Base-by-base conservation (phyloP, 64 coral and sea anemone species). In the Anthopleura sola region DNA sequence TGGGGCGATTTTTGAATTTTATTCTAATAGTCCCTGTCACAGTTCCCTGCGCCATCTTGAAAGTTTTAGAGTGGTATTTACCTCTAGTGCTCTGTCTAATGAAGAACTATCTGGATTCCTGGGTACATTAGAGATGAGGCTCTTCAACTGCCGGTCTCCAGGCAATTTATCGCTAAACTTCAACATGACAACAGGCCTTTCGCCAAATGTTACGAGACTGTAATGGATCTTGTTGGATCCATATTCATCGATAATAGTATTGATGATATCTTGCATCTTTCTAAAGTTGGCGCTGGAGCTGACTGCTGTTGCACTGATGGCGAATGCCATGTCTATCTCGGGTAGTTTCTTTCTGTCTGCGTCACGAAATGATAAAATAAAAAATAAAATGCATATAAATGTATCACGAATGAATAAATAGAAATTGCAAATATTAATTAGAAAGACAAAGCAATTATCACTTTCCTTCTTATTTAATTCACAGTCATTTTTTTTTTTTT, bases 271-370 rank as follows among this genome's bases (percentile, higher is more conserved):
- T 33, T 90, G 84, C 88, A 90, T 90, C 82, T 85, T 90, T 24
- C 50, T 50, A 19, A 90, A 90, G 49, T 85, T 90, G 10, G 82
- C 16, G 2, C n/a, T 48, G 24, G 74, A 75, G 56, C 81, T 84
- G 16, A 85, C 55, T 37, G 82, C 68, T 78, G 46, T 78, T 36
- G 88, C 88, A 16, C 83, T 90, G 83, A 90, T 85, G 24, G 83
- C 88, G 75, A 90, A 90, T 49, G 53, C 82, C 62, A 90, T 85
- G 44, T 90, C 84, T 21, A 85, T 80, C 31, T 90, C 83, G 20
- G 83, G 88, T 11, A 90, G 40, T 57, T 64, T 78, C 3, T 68
- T 83, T 31, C 80, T 84, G 39, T 85, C 88, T 90, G 66, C 3
- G 10, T 17, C 29, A 34, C 3, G 24, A 12, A 31, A 69, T 1